Conservation (phyloP, 2,888 invertebrate genomes). For the Digitonthophagus gazella region DNA sequence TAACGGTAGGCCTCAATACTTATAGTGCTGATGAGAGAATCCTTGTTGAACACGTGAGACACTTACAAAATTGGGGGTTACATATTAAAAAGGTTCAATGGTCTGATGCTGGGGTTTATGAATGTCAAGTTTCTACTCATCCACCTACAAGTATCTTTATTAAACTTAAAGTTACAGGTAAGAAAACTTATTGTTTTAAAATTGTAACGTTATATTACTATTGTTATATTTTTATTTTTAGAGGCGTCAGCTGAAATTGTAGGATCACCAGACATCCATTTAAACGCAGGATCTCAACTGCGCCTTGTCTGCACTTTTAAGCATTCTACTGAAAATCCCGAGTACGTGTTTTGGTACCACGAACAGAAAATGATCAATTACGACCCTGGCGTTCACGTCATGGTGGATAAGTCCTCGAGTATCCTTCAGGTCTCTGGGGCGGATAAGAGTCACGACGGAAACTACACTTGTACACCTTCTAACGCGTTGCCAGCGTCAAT, state of each 20-base stretch:
- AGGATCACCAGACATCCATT: conserved; percentile 60
- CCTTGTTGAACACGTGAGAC: conserved; percentile 61
- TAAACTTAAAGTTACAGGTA: conserved; percentile 72
- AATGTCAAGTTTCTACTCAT: conserved; percentile 80
- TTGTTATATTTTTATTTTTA: conserved; percentile 35
- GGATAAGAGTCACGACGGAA: conserved; percentile 59
- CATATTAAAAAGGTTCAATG: conserved; percentile 68
- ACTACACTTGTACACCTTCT: conserved; percentile 69
- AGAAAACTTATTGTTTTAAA: conserved; percentile 38
- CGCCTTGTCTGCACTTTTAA: conserved; percentile 57
- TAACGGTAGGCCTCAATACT: conserved; percentile 65
- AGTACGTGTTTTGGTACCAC: conserved; percentile 62
- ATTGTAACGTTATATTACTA: conserved; percentile 18
- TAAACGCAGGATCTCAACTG: conserved; percentile 59
- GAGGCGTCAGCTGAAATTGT: conserved; percentile 59
- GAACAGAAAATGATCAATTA: conserved; percentile 62
- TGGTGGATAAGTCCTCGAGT: conserved; percentile 50
- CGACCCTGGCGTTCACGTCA: conserved; percentile 57
- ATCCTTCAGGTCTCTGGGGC: conserved; percentile 65
- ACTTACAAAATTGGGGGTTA: conserved; percentile 62
- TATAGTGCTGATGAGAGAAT: conserved; percentile 67
- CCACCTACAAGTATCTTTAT: conserved; percentile 74
- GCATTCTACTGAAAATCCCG: conserved; percentile 57
- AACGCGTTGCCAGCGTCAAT: conserved; percentile 65
- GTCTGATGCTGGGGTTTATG: conserved; percentile 70